Evolutionary conservation across 2,888 invertebrate species (phyloP).

Genomic region (Calameuta pallipes): DNA sequence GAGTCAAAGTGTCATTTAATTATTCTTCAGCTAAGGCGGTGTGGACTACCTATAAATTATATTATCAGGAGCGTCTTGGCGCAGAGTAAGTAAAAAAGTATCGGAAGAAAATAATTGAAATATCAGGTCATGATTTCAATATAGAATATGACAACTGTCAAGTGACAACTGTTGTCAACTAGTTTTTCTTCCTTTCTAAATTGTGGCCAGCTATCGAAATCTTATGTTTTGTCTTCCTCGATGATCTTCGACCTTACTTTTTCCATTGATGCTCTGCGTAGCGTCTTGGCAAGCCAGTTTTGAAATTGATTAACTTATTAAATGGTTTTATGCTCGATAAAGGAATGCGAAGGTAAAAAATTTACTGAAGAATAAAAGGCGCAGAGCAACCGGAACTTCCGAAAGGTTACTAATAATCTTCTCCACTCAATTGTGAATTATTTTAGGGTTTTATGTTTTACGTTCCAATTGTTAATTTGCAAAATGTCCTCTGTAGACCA

Average conservation of each 20-base stretch:
- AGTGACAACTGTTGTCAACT: neutral
- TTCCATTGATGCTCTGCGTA: neutral
- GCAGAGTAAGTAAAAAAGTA: neutral
- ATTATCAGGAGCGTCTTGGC: neutral
- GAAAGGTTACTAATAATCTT: neutral
- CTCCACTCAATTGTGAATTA: neutral
- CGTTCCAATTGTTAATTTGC: neutral
- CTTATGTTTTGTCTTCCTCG: neutral
- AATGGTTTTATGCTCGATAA: neutral
- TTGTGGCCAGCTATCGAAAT: neutral
- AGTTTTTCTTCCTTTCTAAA: neutral
- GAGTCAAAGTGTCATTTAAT: neutral
- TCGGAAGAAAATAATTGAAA: too few relatives aligned
- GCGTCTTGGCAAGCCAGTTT: neutral
- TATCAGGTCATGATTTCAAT: neutral
- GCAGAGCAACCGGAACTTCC: neutral
- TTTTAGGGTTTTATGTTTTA: neutral
- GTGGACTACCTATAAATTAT: neutral
- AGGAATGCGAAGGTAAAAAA: neutral
- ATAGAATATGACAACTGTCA: neutral
- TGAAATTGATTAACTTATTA: neutral
- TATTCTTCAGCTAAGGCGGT: neutral
- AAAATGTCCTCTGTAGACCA: neutral
- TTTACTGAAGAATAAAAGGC: neutral
- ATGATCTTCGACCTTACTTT: neutral